phyloP scores from a whole-genome alignment of 2,888 invertebrate species.

The Drosophila mayaguana region DNA sequence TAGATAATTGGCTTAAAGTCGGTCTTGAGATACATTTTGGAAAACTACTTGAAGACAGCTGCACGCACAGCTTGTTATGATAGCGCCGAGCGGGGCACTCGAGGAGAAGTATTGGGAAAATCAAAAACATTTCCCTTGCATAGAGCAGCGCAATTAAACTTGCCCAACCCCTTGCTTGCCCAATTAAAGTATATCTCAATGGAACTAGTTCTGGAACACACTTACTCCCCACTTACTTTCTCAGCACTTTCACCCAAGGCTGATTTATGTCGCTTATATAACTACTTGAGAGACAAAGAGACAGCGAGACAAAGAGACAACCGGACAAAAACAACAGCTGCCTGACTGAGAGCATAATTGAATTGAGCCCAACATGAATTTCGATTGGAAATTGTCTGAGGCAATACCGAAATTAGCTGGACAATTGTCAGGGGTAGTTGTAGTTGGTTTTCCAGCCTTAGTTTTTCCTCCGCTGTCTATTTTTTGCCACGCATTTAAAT shows the following conservation, averaged over 20 bases:
- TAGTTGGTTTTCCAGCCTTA: slow-evolving; percentile 13
- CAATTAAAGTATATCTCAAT: slow-evolving; percentile 16
- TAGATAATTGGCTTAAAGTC: slow-evolving; percentile 81
- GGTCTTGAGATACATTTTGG: slow-evolving; percentile 11
- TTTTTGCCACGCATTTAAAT: slow-evolving; percentile 69
- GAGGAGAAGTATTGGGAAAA: background rate
- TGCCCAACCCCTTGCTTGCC: slow-evolving; percentile 4
- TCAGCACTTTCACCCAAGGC: slow-evolving; percentile 32
- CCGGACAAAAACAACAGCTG: slow-evolving; percentile 56
- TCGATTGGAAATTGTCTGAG: slow-evolving; percentile 39
- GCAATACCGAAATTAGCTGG: slow-evolving; percentile 53
- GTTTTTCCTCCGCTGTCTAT: slow-evolving; percentile 9
- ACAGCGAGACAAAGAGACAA: slow-evolving; percentile 3
- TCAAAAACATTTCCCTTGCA: slow-evolving; percentile 7
- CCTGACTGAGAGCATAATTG: slow-evolving; percentile 59
- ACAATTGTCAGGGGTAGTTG: slow-evolving; percentile 52
- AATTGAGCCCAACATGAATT: slow-evolving; percentile 49
- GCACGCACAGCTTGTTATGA: slow-evolving; percentile 37
- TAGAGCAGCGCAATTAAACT: slow-evolving; percentile 39
- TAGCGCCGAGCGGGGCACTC: slow-evolving; percentile 27
- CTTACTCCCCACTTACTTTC: slow-evolving; percentile 44
- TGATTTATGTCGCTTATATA: slow-evolving; percentile 47
- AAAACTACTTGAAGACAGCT: slow-evolving; percentile 27
- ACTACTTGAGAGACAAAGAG: slow-evolving; percentile 49
- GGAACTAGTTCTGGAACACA: slow-evolving; percentile 27